phyloP scores from a whole-genome alignment of 2,888 invertebrate genomes.

The Esperia sulphurella region DNA sequence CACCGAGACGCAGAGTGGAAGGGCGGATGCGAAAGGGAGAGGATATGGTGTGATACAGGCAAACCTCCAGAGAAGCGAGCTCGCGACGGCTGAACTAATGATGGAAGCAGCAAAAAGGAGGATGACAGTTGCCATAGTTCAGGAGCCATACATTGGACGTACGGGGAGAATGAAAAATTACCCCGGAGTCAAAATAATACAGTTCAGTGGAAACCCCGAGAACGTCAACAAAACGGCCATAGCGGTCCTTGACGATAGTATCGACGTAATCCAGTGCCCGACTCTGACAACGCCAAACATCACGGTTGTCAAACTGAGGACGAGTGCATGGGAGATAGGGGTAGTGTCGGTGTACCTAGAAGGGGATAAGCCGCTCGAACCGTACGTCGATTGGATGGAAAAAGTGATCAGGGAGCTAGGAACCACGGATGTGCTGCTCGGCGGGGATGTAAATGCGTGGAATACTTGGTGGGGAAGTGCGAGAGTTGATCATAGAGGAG shows the following conservation, averaged over 20 bases:
- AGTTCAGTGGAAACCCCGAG: neutral
- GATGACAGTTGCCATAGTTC: constrained; percentile 10
- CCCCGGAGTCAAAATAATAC: constrained; percentile 4
- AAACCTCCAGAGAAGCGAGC: constrained; percentile 10
- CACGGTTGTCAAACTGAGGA: neutral
- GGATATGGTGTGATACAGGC: constrained; percentile 7
- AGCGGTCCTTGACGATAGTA: neutral
- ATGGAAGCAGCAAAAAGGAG: constrained; percentile 5
- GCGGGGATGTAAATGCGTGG: constrained; percentile 20
- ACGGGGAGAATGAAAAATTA: neutral
- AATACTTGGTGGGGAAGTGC: constrained; percentile 20
- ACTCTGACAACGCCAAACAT: constrained; percentile 4
- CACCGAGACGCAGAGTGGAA: no score
- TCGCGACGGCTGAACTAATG: constrained; percentile 11
- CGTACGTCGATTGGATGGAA: constrained; percentile 2
- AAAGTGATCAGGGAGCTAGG: neutral
- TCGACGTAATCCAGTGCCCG: neutral
- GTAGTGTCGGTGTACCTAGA: constrained; percentile 8
- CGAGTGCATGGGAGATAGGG: constrained; percentile 1
- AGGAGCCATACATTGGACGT: constrained; percentile 13
- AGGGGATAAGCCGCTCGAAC: constrained; percentile 2
- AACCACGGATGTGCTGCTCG: constrained; percentile 10
- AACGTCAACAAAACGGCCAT: constrained; percentile 5
- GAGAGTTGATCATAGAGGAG: constrained; percentile 13
- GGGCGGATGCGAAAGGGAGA: no score